Base-by-base conservation (phyloP, 64 coral and sea anemone genomes). In the Pachyseris speciosa region DNA sequence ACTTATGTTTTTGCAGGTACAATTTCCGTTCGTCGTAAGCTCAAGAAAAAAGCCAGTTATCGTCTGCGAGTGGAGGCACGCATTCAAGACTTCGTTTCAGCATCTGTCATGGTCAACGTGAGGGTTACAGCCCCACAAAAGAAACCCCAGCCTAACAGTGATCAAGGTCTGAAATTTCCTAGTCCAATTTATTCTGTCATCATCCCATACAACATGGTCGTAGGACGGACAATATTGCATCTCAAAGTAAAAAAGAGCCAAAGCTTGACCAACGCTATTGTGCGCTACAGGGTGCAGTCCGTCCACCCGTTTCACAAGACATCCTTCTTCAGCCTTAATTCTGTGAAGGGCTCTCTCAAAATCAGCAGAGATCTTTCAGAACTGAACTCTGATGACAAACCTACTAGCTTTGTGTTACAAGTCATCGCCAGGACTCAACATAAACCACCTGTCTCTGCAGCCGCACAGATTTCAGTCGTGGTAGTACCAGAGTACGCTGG, bases 401-500 rank as follows among this genome's bases (percentile, higher is more conserved):
- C 44, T 34, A 22, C 16, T 49, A 83, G 12, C 65, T 84, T 41
- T 44, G 67, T 59, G 68, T 41, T 45, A 30, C 83, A 29, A 48
- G 80, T 24, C 37, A 37, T 30, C 9, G 89, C 38, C 80, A 57
- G 66, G 37, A 60, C 13, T 32, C 36, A 64, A 30, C 65, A 38
- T 15, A 73, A 84, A 27, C 89, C 67, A 45, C 84, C 38, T 41
- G 52, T 61, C 19, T 81, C 40, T 37, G 53, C 34, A 34, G 22
- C 77, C 42, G 71, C 89, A 6, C 80, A 53, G 47, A 67, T 92
- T n/a, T 83, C 89, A 22, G 30, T 92, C 36, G 66, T 73, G 16
- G 45, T 92, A 12, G 89, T 92, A 22, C 79, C 79, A 69, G 78
- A 92, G n/a, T 92, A 84, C 68, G 70, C 83, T 52, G 89, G 89